Percentiles rank a stretch among this genome's conserved stretches.
Evolutionary conservation across 2,797 vertebrate genomes (phyloP).

Genomic region (Apogon talboti): DNA sequence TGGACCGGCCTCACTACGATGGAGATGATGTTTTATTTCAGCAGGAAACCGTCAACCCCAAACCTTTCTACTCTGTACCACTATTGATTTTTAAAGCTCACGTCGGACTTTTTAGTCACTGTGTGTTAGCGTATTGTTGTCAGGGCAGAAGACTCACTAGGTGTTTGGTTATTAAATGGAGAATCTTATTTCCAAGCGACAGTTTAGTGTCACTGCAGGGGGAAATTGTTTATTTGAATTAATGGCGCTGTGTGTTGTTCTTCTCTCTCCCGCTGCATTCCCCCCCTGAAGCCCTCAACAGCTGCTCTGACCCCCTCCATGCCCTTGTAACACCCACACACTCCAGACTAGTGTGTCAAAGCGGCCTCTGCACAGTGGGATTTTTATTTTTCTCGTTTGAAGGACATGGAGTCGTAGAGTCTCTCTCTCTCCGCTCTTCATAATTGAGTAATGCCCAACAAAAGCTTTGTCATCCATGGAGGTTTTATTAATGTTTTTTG

Average conservation of each 20-base stretch:
- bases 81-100: slow-evolving; percentile 35
- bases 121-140: neutral
- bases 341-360: slow-evolving; percentile 31
- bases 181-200: neutral
- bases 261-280: neutral
- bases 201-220: slow-evolving; percentile 18
- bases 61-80: slow-evolving; percentile 13
- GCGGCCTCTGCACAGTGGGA: slow-evolving; percentile 20
- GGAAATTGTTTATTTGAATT: slow-evolving; percentile 30
- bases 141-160: neutral
- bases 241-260: slow-evolving; percentile 37
- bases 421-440: slow-evolving; percentile 18
- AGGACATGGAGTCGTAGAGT: slow-evolving; percentile 31
- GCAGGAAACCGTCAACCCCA: slow-evolving; percentile 9
- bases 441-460: slow-evolving; percentile 43
- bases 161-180: slow-evolving; percentile 15
- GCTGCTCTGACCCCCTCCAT: slow-evolving; percentile 39
- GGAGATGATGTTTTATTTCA: slow-evolving; percentile 43
- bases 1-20: slow-evolving; percentile 22
- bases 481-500: slow-evolving; percentile 32
- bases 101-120: slow-evolving; percentile 11
- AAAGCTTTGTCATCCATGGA: slow-evolving; percentile 47
- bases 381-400: slow-evolving; percentile 37
- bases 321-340: slow-evolving; percentile 63
- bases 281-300: slow-evolving; percentile 17